Evolutionary conservation across 1,140 invertebrate species (phyloP), one percentile per base, ranked within the genome.

Genomic region (Meloidogyne exigua): DNA sequence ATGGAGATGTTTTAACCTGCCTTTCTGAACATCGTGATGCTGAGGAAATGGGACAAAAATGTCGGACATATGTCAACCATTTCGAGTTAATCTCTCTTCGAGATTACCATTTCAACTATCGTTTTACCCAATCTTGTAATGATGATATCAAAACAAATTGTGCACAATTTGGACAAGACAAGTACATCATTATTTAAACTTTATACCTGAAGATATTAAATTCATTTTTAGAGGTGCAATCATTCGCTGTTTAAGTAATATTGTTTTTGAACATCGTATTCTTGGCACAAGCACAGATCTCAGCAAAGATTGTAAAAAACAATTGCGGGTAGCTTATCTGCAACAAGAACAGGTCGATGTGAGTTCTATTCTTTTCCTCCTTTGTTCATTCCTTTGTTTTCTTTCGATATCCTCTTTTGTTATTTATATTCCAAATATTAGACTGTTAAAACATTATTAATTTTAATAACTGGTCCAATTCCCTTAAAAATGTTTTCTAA

Each of bases 81-180:
- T 91, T 91, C 80, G 91, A 91, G 83, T 81, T 91, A 79, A 93
- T 96, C 68, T 93, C 93, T 10, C 88, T 98, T 76, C 95, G 96
- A 88, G 94, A 95, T 89, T 96, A 95, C 87, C 92, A 92, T 84
- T 98, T 98, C 88, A 95, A 92, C 25, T 93, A 92, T 82, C 95
- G 95, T 87, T 98, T 99, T 88, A 96, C 96, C 89, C 92, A 95
- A 86, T 93, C 94, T 0, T 99, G 96, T 84, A 92, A 92, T 82
- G 90, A 90, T 12, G 92, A 93, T 88, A 95, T 96, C 0, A 89
- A 92, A 67, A 90, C 91, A 80, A 92, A 92, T 88, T 98, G 95
- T 89, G 83, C 79, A 49, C 76, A 80, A 44, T 86, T 86, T 26
- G 86, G 83, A 63, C 83, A 87, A 32, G 86, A 88, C 77, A 87